These are phyloP conservation scores for Larimichthys polyactis DNA, from an alignment of 2,113 vertebrate genomes.

Conservation along the genomic window DNA sequence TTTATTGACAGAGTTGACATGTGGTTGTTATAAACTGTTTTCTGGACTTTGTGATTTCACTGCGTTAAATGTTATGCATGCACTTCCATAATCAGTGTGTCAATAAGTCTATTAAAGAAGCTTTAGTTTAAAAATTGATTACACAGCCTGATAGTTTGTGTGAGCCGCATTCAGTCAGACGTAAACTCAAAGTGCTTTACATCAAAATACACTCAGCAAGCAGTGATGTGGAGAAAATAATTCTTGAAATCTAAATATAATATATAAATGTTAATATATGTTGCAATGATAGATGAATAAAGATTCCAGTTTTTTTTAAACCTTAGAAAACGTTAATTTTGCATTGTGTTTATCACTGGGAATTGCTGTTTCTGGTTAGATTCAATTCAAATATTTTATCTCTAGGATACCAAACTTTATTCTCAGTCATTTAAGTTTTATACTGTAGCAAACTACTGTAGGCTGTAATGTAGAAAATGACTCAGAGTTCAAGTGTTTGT, in stretches of 20 bases:
- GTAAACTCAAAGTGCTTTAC: not conserved
- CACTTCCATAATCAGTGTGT: not conserved
- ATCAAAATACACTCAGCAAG: not conserved
- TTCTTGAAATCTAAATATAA: not conserved
- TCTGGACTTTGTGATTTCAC: conserved; percentile 71
- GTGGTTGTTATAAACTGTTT: conserved; percentile 60
- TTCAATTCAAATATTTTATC: not conserved
- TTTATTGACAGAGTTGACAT: conserved; percentile 69
- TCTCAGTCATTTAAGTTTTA: not conserved
- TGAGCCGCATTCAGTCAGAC: not conserved
- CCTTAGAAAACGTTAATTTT: not conserved
- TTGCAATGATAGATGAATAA: too few species aligned
- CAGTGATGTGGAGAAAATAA: not conserved
- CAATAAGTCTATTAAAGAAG: not conserved
- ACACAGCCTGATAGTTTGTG: not conserved
- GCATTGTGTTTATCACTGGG: not conserved
- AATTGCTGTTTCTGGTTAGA: not conserved
- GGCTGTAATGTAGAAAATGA: conserved; percentile 17
- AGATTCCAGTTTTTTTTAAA: not conserved
- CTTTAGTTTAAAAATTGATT: not conserved
- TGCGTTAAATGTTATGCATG: conserved; percentile 2
- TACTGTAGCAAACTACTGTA: not conserved
- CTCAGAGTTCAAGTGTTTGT: conserved; percentile 45
- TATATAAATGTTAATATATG: not conserved
- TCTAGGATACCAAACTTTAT: not conserved